phyloP scores from a whole-genome alignment of 64 coral and sea anemone species.

The Actinia equina region DNA sequence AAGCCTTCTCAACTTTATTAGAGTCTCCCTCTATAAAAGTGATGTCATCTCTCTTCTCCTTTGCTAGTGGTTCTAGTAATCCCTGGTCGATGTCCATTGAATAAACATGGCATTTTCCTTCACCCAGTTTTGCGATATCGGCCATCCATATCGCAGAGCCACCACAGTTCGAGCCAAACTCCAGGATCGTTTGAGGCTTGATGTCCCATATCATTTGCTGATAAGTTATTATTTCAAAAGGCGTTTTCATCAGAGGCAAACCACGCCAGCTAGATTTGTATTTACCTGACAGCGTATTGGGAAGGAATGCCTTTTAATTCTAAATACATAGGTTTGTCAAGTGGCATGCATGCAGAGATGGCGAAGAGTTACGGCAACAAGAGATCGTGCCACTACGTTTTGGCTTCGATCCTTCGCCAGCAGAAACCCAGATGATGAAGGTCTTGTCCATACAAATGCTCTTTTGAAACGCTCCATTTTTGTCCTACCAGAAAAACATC shows the following conservation, averaged over 20 bases:
- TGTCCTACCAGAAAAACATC: no score
- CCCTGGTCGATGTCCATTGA: constrained; percentile 25
- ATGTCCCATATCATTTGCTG: constrained; percentile 33
- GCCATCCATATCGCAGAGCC: constrained; percentile 38
- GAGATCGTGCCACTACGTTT: no score
- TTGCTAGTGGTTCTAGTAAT: constrained; percentile 21
- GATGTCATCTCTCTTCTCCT: constrained; percentile 8
- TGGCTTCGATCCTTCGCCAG: no score
- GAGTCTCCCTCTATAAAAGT: constrained; percentile 8
- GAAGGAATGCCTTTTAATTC: no score
- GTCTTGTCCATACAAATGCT: no score
- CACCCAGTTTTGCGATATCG: constrained; percentile 8
- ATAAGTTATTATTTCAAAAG: background rate
- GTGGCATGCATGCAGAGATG: no score
- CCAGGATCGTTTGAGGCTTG: constrained; percentile 18
- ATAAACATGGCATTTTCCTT: constrained; percentile 1
- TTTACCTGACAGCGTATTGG: background rate
- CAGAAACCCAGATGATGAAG: no score
- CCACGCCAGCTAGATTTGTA: constrained; percentile 18
- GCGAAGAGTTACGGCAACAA: no score
- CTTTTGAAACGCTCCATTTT: no score
- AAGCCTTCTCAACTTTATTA: constrained; percentile 5
- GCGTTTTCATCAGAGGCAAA: background rate
- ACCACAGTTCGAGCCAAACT: constrained; percentile 7
- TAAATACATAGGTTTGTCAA: no score